Base-by-base conservation (phyloP, 1,140 invertebrate species). In the Streblospio benedicti region DNA sequence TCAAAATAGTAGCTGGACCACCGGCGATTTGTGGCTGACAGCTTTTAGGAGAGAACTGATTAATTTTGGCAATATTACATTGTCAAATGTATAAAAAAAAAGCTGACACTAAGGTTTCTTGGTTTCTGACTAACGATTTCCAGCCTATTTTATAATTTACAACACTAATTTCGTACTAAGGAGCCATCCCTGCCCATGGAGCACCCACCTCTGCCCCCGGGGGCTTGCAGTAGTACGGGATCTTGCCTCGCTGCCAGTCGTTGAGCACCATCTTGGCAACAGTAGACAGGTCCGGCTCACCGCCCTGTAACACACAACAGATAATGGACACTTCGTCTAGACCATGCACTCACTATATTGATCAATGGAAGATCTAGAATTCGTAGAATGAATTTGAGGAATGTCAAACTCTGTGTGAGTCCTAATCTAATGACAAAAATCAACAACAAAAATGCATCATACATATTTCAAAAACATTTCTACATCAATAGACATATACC, bases 231-330 rank as follows among this genome's bases (percentile, higher is more conserved):
- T 92, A 98, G 76, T 90, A 98, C 0, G 95, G 95, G 41, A 99
- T 79, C 78, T 94, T 95, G 14, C 96, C 96, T 69, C 97, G 83
- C 79, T 99, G 96, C 87, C 91, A 99, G 76, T 99, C 97, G 82
- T 99, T 99, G 0, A 99, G 79, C 2, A 99, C 85, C 88, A 97
- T 97, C 75, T 89, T 90, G 0, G 97, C 87, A 16, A 90, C 87
- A 49, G 87, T 87, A 49, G 81, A 79, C 12, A 95, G 81, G 79
- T 99, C 93, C 12, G 96, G 91, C 76, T 99, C 93, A 27, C 93
- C 96, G 66, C 93, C 93, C 76, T 80, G 58, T 4, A 68, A 65
- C 49, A n/a, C n/a, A n/a, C n/a, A n/a, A n/a, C n/a, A n/a, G n/a
- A n/a, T 20, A 55, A n/a, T 12, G 38, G 38, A 41, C 12, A 41